phyloP scores from a whole-genome alignment of 2,113 vertebrate genomes.

The Nesogale talazaci region DNA sequence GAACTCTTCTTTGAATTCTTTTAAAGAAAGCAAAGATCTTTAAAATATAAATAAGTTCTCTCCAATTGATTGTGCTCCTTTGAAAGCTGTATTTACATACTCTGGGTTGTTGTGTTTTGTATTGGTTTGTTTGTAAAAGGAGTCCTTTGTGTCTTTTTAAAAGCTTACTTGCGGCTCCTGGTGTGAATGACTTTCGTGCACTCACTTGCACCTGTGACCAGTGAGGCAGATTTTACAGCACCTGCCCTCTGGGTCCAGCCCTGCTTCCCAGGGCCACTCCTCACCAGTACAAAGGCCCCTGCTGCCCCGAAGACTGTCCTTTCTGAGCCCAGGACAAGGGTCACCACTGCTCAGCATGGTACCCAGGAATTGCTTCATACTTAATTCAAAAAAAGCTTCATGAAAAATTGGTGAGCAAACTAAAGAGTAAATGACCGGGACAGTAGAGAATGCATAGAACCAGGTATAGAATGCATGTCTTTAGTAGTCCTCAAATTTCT shows the following conservation, averaged over 20 bases:
- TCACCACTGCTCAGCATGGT: neutral
- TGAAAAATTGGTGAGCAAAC: neutral
- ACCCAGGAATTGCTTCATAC: neutral
- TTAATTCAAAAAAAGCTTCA: neutral
- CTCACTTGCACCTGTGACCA: neutral
- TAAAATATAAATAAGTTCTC: constrained; percentile 2
- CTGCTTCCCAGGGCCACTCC: neutral
- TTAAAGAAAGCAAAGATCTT: constrained; percentile 36
- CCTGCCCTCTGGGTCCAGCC: neutral
- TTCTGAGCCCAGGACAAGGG: neutral
- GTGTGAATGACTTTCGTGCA: neutral
- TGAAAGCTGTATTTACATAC: neutral
- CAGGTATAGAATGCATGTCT: neutral
- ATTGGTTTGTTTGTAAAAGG: neutral
- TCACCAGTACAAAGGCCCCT: neutral
- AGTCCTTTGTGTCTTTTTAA: constrained; percentile 2
- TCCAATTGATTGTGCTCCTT: neutral
- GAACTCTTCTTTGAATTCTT: constrained; percentile 55
- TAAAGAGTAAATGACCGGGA: neutral
- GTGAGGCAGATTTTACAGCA: neutral
- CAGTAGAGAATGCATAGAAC: no score
- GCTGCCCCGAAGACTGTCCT: neutral
- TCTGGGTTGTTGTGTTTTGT: neutral
- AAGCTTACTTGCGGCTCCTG: neutral
- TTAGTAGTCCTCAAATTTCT: neutral